Evolutionary conservation across 2,888 invertebrate species (phyloP).

Genomic region (Heliconius charithonia): DNA sequence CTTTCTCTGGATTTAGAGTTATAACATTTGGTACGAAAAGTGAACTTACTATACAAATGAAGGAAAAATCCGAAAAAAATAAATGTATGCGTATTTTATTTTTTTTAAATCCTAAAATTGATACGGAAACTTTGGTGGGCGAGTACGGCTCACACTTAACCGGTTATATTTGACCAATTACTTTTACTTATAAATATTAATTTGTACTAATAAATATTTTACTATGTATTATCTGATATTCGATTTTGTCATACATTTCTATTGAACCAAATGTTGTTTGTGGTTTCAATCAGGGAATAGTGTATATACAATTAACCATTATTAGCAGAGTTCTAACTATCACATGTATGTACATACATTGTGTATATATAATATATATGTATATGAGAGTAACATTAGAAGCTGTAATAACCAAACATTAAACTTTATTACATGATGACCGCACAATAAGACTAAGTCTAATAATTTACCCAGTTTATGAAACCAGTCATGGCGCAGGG

Average conservation of each 20-base stretch:
- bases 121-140: too few species aligned
- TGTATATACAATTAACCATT: conserved; percentile 8
- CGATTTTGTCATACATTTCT: not conserved
- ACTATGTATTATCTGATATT: not conserved
- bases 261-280: conserved; percentile 16
- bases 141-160: too few species aligned
- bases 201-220: too few species aligned
- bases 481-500: too few species aligned
- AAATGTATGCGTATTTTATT: too few species aligned
- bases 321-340: not conserved
- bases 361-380: not conserved
- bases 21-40: too few species aligned
- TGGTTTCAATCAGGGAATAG: conserved; percentile 25
- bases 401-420: not conserved
- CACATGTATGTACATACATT: not conserved
- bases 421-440: not conserved
- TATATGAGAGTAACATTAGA: not conserved
- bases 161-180: too few species aligned
- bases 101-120: too few species aligned
- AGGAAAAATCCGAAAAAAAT: too few species aligned
- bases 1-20: too few species aligned
- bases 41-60: too few species aligned
- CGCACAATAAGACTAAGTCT: not conserved
- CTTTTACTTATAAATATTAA: not conserved
- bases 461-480: too few species aligned